Percentiles rank a stretch among this genome's conserved stretches.
Conservation (phyloP, 2,797 vertebrate species). For the Clarias fuscus region DNA sequence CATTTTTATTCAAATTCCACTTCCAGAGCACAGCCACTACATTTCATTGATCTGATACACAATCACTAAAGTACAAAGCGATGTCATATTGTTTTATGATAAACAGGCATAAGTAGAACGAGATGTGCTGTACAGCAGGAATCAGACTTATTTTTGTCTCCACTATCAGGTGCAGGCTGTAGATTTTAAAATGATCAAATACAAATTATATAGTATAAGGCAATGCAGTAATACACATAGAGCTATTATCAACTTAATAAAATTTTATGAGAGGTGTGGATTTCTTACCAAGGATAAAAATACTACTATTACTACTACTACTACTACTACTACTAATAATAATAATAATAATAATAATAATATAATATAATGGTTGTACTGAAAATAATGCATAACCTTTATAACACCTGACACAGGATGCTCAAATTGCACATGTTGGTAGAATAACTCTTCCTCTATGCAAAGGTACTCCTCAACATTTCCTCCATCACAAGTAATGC, state of each 20-base stretch:
- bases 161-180: background rate
- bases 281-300: no score
- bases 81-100: slow-evolving; percentile 9
- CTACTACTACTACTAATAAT: no score
- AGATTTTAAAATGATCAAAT: background rate
- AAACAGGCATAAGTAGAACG: background rate
- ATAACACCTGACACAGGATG: no score
- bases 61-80: background rate
- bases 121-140: background rate
- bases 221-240: background rate
- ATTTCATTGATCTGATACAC: slow-evolving; percentile 15
- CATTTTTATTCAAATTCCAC: background rate
- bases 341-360: background rate
- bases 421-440: no score
- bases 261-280: background rate
- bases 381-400: no score
- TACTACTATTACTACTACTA: no score
- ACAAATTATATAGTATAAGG: background rate
- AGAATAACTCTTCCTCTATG: no score
- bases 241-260: no score
- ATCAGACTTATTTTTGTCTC: background rate
- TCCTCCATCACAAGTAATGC: no score
- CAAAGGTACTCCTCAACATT: no score
- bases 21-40: background rate
- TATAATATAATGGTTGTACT: background rate